Evolutionary conservation across 2,113 vertebrate genomes (phyloP).

Genomic region (Tachysurus vachellii): DNA sequence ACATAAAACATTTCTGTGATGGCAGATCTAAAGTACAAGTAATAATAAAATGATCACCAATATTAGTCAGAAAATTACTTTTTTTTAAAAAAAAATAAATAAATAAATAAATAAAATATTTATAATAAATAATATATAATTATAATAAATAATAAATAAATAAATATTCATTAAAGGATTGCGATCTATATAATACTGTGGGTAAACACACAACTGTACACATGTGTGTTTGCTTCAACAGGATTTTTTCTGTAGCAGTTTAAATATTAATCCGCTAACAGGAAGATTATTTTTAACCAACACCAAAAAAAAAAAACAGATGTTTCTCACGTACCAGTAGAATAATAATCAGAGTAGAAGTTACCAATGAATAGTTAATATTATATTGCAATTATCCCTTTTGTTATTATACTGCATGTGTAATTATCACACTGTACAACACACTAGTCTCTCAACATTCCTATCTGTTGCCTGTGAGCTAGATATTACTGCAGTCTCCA

Average conservation of each 20-base stretch:
- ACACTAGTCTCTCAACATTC: background rate
- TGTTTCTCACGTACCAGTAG: background rate
- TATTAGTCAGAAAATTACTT: too few relatives aligned
- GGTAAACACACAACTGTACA: background rate
- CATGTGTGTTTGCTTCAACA: background rate
- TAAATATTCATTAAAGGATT: too few relatives aligned
- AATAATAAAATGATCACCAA: background rate
- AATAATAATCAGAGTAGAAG: background rate
- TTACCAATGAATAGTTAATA: too few relatives aligned
- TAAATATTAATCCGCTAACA: background rate
- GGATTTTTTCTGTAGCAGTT: background rate
- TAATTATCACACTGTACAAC: background rate
- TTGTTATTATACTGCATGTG: background rate
- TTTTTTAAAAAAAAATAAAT: too few relatives aligned
- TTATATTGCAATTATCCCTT: background rate
- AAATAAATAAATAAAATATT: too few relatives aligned
- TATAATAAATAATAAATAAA: too few relatives aligned
- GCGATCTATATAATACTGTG: background rate
- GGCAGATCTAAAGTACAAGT: background rate
- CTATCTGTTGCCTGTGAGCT: background rate
- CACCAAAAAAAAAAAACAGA: background rate
- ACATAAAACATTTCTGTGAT: background rate
- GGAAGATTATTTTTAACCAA: background rate
- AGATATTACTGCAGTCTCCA: background rate
- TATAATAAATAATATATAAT: background rate